phyloP scores from a whole-genome alignment of 2,888 invertebrate species.

The Spatulosminthurus flaviceps region DNA sequence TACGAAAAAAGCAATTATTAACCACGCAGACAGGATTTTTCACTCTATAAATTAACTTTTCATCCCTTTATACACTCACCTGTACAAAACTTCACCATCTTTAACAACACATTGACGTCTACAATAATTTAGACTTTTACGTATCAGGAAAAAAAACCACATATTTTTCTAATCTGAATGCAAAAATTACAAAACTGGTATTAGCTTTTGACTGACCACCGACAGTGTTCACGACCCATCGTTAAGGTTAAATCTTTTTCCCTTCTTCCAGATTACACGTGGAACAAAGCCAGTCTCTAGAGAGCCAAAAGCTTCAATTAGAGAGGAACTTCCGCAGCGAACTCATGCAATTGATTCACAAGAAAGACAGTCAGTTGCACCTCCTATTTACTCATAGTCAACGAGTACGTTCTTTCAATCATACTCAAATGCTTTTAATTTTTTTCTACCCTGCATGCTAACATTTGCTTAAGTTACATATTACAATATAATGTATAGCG shows the following conservation, averaged over 20 bases:
- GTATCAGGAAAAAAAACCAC: no score
- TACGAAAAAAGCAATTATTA: no score
- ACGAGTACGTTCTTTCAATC: slow-evolving; percentile 49
- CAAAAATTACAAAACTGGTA: not conserved
- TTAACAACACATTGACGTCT: no score
- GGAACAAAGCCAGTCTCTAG: slow-evolving; percentile 59
- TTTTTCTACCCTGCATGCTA: no score
- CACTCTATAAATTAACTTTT: no score
- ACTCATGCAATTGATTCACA: slow-evolving; percentile 56
- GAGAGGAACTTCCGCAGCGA: slow-evolving; percentile 60
- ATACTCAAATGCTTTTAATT: not conserved
- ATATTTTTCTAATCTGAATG: no score
- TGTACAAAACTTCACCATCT: no score
- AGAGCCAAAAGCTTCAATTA: slow-evolving; percentile 54
- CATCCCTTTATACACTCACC: no score
- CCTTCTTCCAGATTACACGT: slow-evolving; percentile 55
- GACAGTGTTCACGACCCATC: slow-evolving; percentile 23
- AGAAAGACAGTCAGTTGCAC: slow-evolving; percentile 61
- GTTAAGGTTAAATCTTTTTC: not conserved
- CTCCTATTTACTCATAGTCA: slow-evolving; percentile 58
- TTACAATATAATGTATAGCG: no score
- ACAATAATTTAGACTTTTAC: no score
- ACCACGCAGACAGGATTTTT: no score
- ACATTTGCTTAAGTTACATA: not conserved
- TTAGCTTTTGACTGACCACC: slow-evolving; percentile 2